These are phyloP conservation scores for Regulus satrapa DNA, from an alignment of 2,113 vertebrate genomes.

Conservation along the genomic window DNA sequence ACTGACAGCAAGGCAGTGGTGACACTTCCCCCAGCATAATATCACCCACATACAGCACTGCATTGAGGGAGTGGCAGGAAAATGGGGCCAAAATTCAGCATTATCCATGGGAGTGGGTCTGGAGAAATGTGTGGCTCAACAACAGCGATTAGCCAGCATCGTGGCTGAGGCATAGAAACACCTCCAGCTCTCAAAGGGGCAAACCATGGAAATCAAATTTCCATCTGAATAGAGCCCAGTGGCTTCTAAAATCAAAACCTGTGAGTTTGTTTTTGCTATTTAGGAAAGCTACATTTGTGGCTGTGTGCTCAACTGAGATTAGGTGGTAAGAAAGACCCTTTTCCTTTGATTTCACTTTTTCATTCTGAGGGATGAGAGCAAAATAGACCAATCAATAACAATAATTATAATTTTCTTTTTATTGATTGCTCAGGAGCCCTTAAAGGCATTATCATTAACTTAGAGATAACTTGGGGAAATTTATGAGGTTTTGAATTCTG, in stretches of 20 bases:
- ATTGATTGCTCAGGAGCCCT: constrained; percentile 49
- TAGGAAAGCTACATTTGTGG: constrained; percentile 44
- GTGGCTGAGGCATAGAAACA: not conserved
- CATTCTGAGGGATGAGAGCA: constrained; percentile 34
- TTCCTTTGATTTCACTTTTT: constrained; percentile 43
- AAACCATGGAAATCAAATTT: constrained; percentile 63
- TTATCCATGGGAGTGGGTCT: not conserved
- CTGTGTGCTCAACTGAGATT: constrained; percentile 61
- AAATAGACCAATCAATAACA: constrained; percentile 58
- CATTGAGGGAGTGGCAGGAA: not conserved
- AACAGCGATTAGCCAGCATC: constrained; percentile 23
- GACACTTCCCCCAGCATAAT: not conserved
- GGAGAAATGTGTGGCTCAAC: constrained; percentile 12
- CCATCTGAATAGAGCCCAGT: constrained; percentile 57
- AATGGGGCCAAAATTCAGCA: constrained; percentile 10
- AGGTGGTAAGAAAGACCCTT: constrained; percentile 26
- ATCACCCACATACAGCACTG: not conserved
- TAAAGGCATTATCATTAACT: constrained; percentile 55
- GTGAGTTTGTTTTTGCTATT: constrained; percentile 14
- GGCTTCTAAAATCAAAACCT: constrained; percentile 52
- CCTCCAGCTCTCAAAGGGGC: not conserved
- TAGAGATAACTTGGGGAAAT: constrained; percentile 44
- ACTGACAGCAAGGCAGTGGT: not conserved
- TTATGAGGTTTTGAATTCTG: constrained; percentile 29
- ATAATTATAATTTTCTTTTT: constrained; percentile 65